These are phyloP conservation scores for Setophaga coronata DNA, from an alignment of 2,113 vertebrate species.

Conservation along the genomic window DNA sequence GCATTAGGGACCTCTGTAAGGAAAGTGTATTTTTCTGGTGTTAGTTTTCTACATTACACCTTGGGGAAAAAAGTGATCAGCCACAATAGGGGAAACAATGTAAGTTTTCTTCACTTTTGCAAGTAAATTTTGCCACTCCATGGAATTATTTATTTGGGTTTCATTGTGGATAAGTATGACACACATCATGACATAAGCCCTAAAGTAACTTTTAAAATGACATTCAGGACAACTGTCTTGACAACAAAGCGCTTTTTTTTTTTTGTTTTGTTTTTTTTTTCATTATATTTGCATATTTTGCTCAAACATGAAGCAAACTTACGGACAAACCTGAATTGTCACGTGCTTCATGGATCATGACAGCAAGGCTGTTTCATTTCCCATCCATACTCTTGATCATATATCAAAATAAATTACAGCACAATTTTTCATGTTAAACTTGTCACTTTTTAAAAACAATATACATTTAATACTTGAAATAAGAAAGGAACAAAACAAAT, in stretches of 20 bases:
- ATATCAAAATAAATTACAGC: conserved; percentile 63
- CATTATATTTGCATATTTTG: conserved; percentile 35
- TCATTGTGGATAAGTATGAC: conserved; percentile 28
- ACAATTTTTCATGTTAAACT: conserved; percentile 49
- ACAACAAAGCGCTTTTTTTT: not conserved
- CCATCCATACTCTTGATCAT: conserved; percentile 33
- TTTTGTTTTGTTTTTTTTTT: no score
- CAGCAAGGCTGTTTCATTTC: conserved; percentile 29
- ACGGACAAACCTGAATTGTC: conserved; percentile 26
- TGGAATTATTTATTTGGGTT: conserved; percentile 53
- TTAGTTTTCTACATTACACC: not conserved
- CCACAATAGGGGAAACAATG: not conserved
- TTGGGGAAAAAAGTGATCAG: not conserved
- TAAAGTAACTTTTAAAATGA: conserved; percentile 36
- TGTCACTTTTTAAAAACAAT: conserved; percentile 66
- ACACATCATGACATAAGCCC: conserved; percentile 36
- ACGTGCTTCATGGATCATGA: conserved; percentile 49
- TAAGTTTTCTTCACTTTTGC: conserved; percentile 25
- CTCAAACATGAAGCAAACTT: conserved; percentile 35
- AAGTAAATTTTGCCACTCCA: conserved; percentile 34
- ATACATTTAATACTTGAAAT: conserved; percentile 67
- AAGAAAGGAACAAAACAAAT: conserved; percentile 54
- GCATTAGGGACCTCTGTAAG: not conserved
- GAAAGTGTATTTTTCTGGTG: not conserved
- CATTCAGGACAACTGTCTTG: conserved; percentile 43